Percentiles rank a stretch among this genome's conserved stretches.
phyloP scores from a whole-genome alignment of 2,113 vertebrate genomes.

The Platysternon megacephalum region DNA sequence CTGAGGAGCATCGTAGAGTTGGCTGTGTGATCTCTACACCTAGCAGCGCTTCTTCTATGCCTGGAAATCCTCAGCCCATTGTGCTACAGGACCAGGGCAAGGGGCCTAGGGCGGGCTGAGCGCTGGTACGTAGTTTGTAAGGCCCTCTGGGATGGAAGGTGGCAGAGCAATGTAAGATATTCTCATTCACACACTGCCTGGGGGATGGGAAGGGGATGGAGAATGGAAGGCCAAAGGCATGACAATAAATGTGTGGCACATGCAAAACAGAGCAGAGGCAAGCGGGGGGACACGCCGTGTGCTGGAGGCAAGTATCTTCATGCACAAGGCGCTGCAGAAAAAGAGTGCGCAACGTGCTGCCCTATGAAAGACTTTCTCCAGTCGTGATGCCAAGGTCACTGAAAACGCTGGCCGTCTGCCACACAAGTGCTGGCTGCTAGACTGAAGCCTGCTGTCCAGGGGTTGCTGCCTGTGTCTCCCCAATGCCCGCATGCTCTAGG shows the following conservation, averaged over 20 bases:
- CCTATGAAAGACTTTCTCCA: neutral
- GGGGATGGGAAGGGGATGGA: too few relatives aligned
- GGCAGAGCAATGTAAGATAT: neutral
- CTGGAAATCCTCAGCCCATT: neutral
- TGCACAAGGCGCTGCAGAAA: neutral
- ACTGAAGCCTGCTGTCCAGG: neutral
- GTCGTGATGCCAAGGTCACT: neutral
- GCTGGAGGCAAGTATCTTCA: neutral
- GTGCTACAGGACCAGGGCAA: neutral
- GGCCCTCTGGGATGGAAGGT: neutral
- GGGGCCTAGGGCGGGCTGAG: neutral
- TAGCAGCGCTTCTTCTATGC: neutral
- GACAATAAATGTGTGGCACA: neutral
- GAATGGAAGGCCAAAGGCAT: neutral
- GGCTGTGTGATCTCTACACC: neutral
- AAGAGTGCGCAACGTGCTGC: neutral
- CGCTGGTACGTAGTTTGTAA: too few relatives aligned
- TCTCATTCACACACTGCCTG: neutral
- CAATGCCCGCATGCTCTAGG: neutral
- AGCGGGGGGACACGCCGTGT: too few relatives aligned
- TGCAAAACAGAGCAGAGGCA: neutral
- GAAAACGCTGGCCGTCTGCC: neutral
- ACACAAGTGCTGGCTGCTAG: neutral
- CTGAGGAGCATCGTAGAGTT: neutral
- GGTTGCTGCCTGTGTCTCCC: neutral